phyloP scores from a whole-genome alignment of 2,888 invertebrate species.

The Euzophera pinguis region DNA sequence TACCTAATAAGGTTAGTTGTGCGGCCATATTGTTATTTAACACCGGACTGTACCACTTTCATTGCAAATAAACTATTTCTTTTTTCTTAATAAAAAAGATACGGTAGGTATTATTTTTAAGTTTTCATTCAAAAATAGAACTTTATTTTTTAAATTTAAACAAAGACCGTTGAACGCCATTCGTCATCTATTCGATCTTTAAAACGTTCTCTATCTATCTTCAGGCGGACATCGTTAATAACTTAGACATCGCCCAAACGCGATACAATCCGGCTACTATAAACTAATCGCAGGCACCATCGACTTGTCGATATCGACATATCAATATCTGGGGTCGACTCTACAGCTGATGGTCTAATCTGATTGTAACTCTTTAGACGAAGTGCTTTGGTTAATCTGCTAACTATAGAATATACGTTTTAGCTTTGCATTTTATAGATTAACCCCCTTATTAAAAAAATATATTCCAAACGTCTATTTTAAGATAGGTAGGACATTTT shows the following conservation, averaged over 20 bases:
- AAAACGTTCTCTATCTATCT: constrained; percentile 48
- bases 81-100: too few relatives aligned
- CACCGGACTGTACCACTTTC: too few relatives aligned
- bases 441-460: too few relatives aligned
- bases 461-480: too few relatives aligned
- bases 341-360: background rate
- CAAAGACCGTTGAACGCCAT: constrained; percentile 3
- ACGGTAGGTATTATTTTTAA: too few relatives aligned
- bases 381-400: too few relatives aligned
- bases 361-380: background rate
- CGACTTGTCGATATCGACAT: constrained; percentile 11
- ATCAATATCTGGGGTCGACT: background rate
- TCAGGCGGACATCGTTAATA: constrained; percentile 46
- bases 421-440: too few relatives aligned
- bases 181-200: constrained; percentile 5
- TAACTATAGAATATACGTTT: too few relatives aligned
- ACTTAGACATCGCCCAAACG: constrained; percentile 37
- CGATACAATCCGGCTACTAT: constrained; percentile 45
- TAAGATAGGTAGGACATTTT: too few relatives aligned
- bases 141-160: constrained; percentile 3
- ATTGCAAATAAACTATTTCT: too few relatives aligned
- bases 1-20: too few relatives aligned
- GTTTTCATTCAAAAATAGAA: background rate
- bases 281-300: constrained; percentile 13
- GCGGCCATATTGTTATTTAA: too few relatives aligned